phyloP scores from a whole-genome alignment of 2,113 vertebrate genomes.

The Dasyornis broadbenti region DNA sequence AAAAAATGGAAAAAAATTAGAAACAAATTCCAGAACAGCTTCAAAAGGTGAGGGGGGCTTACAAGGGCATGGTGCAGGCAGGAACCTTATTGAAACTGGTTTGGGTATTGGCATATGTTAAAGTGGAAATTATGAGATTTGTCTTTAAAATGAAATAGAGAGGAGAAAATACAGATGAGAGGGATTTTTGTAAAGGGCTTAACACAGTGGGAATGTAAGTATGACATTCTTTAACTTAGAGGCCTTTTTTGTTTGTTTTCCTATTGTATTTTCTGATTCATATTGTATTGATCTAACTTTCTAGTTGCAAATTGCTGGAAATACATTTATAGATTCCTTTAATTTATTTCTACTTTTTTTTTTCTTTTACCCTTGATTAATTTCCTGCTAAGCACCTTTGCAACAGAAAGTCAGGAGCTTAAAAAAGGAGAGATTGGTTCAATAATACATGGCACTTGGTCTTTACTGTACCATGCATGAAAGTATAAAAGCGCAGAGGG shows the following conservation, averaged over 20 bases:
- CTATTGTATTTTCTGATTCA: not conserved
- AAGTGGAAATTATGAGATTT: not conserved
- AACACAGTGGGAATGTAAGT: not conserved
- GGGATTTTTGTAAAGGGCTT: not conserved
- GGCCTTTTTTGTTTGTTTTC: not conserved
- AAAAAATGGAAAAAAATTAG: not conserved
- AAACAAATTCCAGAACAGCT: not conserved
- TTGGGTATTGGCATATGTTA: not conserved
- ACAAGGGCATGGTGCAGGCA: not conserved
- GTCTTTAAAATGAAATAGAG: not conserved
- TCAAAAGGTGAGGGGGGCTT: not conserved
- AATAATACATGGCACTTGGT: not conserved
- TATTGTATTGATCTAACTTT: conserved; percentile 25
- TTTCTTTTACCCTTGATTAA: conserved; percentile 9
- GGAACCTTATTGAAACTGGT: not conserved
- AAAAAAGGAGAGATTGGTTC: not conserved
- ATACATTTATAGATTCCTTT: conserved; percentile 36
- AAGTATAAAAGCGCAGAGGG: not conserved
- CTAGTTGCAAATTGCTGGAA: conserved; percentile 27
- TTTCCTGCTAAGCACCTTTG: not conserved
- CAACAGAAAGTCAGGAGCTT: not conserved
- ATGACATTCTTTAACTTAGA: not conserved
- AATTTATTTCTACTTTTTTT: not conserved
- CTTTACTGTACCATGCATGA: not conserved
- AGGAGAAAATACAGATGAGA: not conserved